phyloP scores from a whole-genome alignment of 2,113 vertebrate genomes.

The Sylvilagus bachmani region DNA sequence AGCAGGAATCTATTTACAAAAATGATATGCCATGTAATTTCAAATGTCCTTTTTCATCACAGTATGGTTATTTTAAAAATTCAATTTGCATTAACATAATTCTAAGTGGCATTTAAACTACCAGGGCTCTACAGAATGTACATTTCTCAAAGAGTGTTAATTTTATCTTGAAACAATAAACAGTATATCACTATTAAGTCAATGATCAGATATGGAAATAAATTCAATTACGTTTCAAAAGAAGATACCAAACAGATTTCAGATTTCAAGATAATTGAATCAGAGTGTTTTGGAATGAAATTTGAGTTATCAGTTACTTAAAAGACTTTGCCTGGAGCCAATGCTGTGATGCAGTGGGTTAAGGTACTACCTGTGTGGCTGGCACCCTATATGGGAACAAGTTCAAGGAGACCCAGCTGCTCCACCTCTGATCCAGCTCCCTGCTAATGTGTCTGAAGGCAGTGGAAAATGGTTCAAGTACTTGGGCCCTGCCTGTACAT shows the following conservation, averaged over 20 bases:
- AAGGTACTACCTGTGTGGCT: too few relatives aligned
- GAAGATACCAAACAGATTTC: constrained; percentile 23
- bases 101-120: constrained; percentile 70
- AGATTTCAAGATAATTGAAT: constrained; percentile 68
- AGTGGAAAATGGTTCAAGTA: too few relatives aligned
- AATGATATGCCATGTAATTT: constrained; percentile 72
- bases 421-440: too few relatives aligned
- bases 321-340: not conserved
- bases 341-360: too few relatives aligned
- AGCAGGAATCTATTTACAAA: constrained; percentile 71
- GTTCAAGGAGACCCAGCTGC: too few relatives aligned
- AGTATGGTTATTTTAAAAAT: constrained; percentile 54
- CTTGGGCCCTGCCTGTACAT: too few relatives aligned
- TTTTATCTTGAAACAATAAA: constrained; percentile 51
- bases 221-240: constrained; percentile 69
- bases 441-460: too few relatives aligned
- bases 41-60: constrained; percentile 73
- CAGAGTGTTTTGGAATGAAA: not conserved
- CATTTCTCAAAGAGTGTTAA: constrained; percentile 44
- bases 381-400: too few relatives aligned
- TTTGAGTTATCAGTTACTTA: constrained; percentile 40
- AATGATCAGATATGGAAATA: constrained; percentile 64
- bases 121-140: not conserved
- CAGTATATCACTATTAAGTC: constrained; percentile 55
- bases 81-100: constrained; percentile 67